phyloP scores from a whole-genome alignment of 35 echinoderm and acorn worm genomes.

The Ophiothrix spiculata region DNA sequence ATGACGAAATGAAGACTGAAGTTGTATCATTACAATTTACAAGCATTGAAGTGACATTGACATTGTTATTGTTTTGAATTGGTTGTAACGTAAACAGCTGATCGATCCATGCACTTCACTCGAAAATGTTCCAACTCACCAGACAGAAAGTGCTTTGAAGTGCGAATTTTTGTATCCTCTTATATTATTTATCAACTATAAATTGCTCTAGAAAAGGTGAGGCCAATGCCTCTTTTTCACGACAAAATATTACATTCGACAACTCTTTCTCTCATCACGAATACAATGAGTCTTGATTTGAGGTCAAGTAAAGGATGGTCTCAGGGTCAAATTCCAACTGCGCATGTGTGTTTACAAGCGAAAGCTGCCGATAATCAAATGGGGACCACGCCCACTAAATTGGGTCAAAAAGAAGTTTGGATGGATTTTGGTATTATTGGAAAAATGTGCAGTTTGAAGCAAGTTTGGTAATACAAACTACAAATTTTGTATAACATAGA shows the following conservation, averaged over 20 bases:
- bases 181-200: no score
- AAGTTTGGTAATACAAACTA: no score
- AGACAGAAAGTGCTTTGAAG: no score
- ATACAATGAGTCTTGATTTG: background rate
- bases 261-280: background rate
- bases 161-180: no score
- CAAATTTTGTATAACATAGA: no score
- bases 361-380: background rate
- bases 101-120: background rate
- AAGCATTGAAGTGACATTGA: background rate
- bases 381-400: background rate
- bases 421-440: no score
- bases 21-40: no score
- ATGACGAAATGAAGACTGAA: no score
- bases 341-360: background rate
- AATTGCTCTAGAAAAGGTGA: background rate
- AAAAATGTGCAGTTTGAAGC: no score
- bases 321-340: background rate
- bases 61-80: background rate
- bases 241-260: background rate
- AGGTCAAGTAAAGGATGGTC: no score
- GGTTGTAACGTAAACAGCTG: background rate
- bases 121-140: background rate
- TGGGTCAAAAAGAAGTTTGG: no score
- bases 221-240: background rate